Percentiles rank a stretch among this genome's conserved stretches.
phyloP scores from a whole-genome alignment of 2,888 invertebrate genomes.

The Ectemnius lituratus region DNA sequence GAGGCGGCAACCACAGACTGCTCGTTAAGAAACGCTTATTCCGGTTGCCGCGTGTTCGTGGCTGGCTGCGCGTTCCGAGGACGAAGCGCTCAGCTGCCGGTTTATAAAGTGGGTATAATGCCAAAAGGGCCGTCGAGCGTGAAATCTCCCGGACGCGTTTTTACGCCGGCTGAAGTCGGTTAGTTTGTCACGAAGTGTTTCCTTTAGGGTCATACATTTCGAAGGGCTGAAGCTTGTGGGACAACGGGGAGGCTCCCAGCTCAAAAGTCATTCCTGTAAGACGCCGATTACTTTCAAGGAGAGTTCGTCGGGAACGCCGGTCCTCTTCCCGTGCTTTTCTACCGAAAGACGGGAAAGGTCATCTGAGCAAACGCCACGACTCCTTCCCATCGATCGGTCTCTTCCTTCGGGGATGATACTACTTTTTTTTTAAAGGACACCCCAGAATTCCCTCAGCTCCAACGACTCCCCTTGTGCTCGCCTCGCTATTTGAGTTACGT shows the following conservation, averaged over 20 bases:
- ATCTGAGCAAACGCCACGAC: not conserved
- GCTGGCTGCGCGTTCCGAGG: conserved; percentile 49
- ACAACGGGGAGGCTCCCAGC: not conserved
- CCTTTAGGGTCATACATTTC: conserved; percentile 27
- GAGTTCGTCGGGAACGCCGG: not conserved
- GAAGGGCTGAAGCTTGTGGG: not conserved
- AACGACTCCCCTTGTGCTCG: no score
- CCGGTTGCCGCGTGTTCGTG: conserved; percentile 47
- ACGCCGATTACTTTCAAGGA: conserved; percentile 4
- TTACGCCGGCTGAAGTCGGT: conserved; percentile 38
- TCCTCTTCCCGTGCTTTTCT: not conserved
- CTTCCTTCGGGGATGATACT: conserved; percentile 1
- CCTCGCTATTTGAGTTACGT: no score
- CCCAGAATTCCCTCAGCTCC: no score
- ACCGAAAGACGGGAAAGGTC: not conserved
- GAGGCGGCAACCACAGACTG: not conserved
- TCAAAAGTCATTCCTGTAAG: not conserved
- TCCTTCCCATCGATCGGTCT: not conserved
- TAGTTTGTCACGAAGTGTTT: conserved; percentile 48
- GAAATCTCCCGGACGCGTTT: conserved; percentile 52
- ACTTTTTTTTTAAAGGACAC: not conserved
- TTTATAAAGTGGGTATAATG: conserved; percentile 55
- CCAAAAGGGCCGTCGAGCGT: conserved; percentile 45
- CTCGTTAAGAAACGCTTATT: conserved; percentile 44
- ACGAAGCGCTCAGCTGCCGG: conserved; percentile 46